Evolutionary conservation across 2,888 invertebrate genomes (phyloP).

Genomic region (Ceriagrion tenellum): DNA sequence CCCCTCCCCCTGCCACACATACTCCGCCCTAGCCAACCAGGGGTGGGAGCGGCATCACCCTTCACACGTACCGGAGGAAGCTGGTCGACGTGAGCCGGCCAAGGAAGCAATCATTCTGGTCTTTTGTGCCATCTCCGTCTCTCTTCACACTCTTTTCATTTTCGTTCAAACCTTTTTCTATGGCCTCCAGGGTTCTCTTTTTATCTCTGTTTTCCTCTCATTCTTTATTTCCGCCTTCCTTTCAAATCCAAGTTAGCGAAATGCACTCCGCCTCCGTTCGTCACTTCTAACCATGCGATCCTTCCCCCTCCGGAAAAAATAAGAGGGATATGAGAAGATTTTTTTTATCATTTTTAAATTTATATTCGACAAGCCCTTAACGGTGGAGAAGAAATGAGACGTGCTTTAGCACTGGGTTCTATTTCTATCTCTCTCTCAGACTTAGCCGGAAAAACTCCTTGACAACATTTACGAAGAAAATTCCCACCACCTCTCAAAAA

Average conservation of each 20-base stretch:
- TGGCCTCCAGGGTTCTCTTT: background rate
- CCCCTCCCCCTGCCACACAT: background rate
- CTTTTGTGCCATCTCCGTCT: background rate
- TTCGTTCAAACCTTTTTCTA: background rate
- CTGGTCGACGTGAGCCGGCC: background rate
- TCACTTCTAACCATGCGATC: background rate
- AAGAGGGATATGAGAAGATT: background rate
- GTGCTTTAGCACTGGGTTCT: background rate
- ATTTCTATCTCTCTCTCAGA: background rate
- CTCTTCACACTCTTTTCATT: background rate
- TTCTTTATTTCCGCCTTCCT: background rate
- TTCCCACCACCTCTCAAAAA: background rate
- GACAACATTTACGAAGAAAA: background rate
- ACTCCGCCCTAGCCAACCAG: slow-evolving; percentile 6
- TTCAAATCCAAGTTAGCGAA: background rate
- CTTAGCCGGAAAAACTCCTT: background rate
- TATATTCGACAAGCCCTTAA: background rate
- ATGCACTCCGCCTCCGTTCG: background rate
- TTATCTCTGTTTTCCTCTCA: background rate
- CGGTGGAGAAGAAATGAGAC: background rate
- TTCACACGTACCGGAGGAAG: background rate
- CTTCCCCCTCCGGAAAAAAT: background rate
- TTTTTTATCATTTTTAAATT: background rate
- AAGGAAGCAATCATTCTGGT: slow-evolving; percentile 46
- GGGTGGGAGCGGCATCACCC: background rate